A percentile compares a stretch with the other conserved stretches of the same genome.
phyloP scores from a whole-genome alignment of 1,140 invertebrate species.

The Diuraphis noxia region DNA sequence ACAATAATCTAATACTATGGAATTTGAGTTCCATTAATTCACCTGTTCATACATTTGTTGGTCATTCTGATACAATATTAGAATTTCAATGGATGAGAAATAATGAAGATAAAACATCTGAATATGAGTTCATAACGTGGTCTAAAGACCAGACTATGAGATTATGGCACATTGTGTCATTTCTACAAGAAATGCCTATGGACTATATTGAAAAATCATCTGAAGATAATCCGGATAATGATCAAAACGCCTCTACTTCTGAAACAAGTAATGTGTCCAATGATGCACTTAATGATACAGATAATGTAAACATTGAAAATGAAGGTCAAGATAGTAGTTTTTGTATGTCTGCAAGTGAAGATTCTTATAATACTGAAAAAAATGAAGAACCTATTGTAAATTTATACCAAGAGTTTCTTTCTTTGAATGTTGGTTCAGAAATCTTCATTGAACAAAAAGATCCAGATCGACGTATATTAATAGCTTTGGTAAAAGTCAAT shows the following conservation, averaged over 20 bases:
- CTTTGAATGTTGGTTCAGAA: constrained; percentile 31
- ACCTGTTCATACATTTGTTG: constrained; percentile 85
- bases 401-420: constrained; percentile 40
- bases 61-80: constrained; percentile 89
- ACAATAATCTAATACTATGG: constrained; percentile 83
- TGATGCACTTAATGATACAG: neutral
- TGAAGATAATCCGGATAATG: constrained; percentile 19
- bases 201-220: constrained; percentile 40
- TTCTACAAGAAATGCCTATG: constrained; percentile 72
- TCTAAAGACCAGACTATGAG: constrained; percentile 89
- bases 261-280: constrained; percentile 13
- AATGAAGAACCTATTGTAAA: constrained; percentile 1
- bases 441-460: constrained; percentile 50
- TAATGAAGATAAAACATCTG: constrained; percentile 58
- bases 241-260: neutral
- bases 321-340: constrained; percentile 3
- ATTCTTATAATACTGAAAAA: constrained; percentile 46
- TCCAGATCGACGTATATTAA: constrained; percentile 36
- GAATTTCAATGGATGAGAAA: constrained; percentile 87
- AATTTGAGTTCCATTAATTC: constrained; percentile 70
- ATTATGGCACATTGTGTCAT: constrained; percentile 86
- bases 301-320: constrained; percentile 18
- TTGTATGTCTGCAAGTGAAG: constrained; percentile 43
- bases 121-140: constrained; percentile 93
- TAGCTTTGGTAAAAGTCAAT: constrained; percentile 38